Percentiles rank a stretch among this genome's conserved stretches.
Evolutionary conservation across 2,888 invertebrate species (phyloP).

Genomic region (Bhutanitis thaidina): DNA sequence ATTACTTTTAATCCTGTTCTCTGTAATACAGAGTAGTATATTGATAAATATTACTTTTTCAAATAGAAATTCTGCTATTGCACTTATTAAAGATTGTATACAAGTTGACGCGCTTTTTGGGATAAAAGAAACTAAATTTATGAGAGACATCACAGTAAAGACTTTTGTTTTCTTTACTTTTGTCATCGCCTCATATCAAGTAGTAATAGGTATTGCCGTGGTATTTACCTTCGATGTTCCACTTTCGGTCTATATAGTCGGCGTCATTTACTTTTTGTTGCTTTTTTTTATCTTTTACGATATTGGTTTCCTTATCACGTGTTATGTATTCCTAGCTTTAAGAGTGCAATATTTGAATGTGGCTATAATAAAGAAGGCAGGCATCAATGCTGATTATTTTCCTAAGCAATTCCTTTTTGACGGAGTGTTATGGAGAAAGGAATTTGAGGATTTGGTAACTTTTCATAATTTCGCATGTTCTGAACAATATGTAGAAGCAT

Average conservation of each 20-base stretch:
- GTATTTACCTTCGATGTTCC: slow-evolving; percentile 20
- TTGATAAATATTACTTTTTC: slow-evolving; percentile 39
- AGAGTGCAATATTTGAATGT: slow-evolving; percentile 53
- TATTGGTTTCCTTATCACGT: slow-evolving; percentile 33
- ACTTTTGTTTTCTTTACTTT: slow-evolving; percentile 25
- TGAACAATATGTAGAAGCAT: slow-evolving; percentile 37
- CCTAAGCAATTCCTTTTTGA: slow-evolving; percentile 44
- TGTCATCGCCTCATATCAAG: slow-evolving; percentile 29
- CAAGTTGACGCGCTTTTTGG: slow-evolving; percentile 51
- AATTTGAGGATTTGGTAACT: slow-evolving; percentile 40
- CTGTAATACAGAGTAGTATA: slow-evolving; percentile 34
- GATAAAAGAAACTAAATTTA: slow-evolving; percentile 46
- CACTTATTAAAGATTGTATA: slow-evolving; percentile 38
- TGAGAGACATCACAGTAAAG: slow-evolving; percentile 40
- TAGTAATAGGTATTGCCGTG: slow-evolving; percentile 25
- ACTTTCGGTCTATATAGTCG: slow-evolving; percentile 30
- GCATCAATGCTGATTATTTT: slow-evolving; percentile 42
- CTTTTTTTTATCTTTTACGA: slow-evolving; percentile 43
- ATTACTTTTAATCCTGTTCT: slow-evolving; percentile 35
- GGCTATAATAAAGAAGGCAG: slow-evolving; percentile 45
- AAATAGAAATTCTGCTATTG: slow-evolving; percentile 35
- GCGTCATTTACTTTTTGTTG: slow-evolving; percentile 36
- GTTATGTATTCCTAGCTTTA: slow-evolving; percentile 34
- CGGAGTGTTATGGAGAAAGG: slow-evolving; percentile 43
- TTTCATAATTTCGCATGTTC: slow-evolving; percentile 36